Evolutionary conservation across 2,888 invertebrate genomes (phyloP).

Genomic region (Caenorhabditis zanzibari): DNA sequence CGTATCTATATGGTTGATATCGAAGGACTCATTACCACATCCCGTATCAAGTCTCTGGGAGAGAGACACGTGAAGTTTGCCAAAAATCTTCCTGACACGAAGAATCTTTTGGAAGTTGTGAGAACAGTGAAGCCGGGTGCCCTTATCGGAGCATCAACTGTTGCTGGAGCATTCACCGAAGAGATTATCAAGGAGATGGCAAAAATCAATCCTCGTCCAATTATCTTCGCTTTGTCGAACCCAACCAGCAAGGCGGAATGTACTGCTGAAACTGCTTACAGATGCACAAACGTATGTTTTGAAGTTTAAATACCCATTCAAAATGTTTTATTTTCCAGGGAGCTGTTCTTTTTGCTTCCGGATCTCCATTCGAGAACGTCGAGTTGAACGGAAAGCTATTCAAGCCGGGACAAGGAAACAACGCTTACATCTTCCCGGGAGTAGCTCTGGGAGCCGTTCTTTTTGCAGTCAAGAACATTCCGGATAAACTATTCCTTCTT

Average conservation of each 20-base stretch:
- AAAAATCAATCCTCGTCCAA: constrained; percentile 90
- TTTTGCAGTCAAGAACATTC: constrained; percentile 94
- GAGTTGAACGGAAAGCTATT: constrained; percentile 89
- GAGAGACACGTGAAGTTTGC: constrained; percentile 75
- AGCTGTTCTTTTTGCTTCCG: constrained; percentile 94
- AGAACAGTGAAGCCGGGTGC: constrained; percentile 91
- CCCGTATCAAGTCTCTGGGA: constrained; percentile 74
- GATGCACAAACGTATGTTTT: constrained; percentile 88
- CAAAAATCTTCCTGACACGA: constrained; percentile 88
- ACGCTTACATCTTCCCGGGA: constrained; percentile 98
- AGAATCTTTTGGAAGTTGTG: constrained; percentile 91
- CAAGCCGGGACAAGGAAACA: constrained; percentile 97
- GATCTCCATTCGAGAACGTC: constrained; percentile 95
- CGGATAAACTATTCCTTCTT: constrained; percentile 94
- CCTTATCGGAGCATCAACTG: constrained; percentile 92
- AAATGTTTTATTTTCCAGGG: constrained; percentile 87
- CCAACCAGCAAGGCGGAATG: constrained; percentile 99
- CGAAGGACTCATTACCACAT: constrained; percentile 93
- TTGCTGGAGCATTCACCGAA: constrained; percentile 94
- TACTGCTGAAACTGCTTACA: constrained; percentile 98
- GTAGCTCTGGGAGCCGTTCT: constrained; percentile 93
- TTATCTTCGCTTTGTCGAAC: constrained; percentile 98
- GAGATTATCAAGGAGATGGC: constrained; percentile 93
- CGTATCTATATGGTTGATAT: constrained; percentile 98
- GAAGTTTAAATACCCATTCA: neutral